Conservation (phyloP, 2,113 vertebrate genomes). For the Dissostichus mawsoni region DNA sequence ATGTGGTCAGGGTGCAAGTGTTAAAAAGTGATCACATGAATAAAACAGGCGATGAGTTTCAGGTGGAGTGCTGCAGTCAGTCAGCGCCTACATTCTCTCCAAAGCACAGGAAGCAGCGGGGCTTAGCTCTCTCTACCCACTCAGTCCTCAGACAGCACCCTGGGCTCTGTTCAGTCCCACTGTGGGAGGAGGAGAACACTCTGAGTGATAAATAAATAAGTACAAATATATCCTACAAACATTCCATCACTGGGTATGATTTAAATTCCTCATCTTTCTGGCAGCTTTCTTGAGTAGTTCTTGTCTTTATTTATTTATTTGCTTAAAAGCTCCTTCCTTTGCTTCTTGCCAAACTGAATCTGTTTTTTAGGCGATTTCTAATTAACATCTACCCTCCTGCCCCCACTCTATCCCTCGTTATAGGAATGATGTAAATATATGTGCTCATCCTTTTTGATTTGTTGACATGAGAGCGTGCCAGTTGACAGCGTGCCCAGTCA, state of each 20-base stretch:
- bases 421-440: conserved; percentile 80
- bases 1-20: neutral
- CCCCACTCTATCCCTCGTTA: conserved; percentile 60
- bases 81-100: conserved; percentile 45
- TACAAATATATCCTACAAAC: conserved; percentile 68
- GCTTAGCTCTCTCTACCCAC: conserved; percentile 60
- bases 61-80: conserved; percentile 11
- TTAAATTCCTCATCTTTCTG: conserved; percentile 80
- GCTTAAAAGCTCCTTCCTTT: conserved; percentile 76
- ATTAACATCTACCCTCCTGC: conserved; percentile 72
- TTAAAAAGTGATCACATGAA: neutral
- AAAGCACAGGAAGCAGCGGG: conserved; percentile 32
- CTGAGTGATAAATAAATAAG: conserved; percentile 70
- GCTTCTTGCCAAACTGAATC: conserved; percentile 81
- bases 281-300: conserved; percentile 78
- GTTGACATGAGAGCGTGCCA: conserved; percentile 78
- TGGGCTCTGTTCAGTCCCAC: conserved; percentile 52
- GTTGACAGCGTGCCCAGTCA: conserved; percentile 80
- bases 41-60: neutral
- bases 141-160: conserved; percentile 54
- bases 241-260: conserved; percentile 81
- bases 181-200: conserved; percentile 29
- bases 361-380: conserved; percentile 81
- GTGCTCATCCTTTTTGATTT: conserved; percentile 83
- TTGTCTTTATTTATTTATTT: conserved; percentile 71